These are phyloP conservation scores for Plectropomus leopardus DNA, from an alignment of 2,113 vertebrate genomes.

Conservation along the genomic window DNA sequence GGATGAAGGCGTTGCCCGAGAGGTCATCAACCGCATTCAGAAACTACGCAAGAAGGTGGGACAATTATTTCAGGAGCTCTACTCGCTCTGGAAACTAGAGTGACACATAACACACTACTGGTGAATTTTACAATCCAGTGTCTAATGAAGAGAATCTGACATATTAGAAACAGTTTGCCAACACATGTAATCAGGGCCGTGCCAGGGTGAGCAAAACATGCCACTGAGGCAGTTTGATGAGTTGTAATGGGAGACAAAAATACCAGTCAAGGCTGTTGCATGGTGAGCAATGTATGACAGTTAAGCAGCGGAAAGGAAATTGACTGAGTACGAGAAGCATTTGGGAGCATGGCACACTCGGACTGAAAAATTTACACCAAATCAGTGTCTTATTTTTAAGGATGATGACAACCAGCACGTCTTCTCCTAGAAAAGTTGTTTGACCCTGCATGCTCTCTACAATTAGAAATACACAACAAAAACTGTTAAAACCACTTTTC, in stretches of 20 bases:
- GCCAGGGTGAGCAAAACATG: conserved; percentile 36
- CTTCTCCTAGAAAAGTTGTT: background rate
- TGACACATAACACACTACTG: conserved; percentile 58
- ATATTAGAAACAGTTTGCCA: conserved; percentile 33
- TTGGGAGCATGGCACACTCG: background rate
- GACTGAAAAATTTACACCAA: background rate
- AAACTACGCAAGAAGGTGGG: conserved; percentile 98
- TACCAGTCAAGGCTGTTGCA: background rate
- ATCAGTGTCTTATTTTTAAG: background rate
- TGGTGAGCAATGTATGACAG: background rate
- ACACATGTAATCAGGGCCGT: conserved; percentile 28
- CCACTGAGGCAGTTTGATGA: conserved; percentile 1
- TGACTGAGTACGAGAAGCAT: background rate
- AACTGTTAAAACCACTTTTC: background rate
- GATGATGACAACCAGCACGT: background rate
- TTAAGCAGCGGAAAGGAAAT: background rate
- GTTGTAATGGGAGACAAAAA: background rate
- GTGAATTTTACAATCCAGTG: conserved; percentile 66
- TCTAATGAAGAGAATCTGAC: conserved; percentile 53
- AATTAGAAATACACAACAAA: background rate
- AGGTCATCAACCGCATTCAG: conserved; percentile 99
- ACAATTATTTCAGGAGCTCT: conserved; percentile 44
- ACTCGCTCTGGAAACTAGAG: conserved; percentile 32
- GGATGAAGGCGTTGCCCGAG: conserved; percentile 95
- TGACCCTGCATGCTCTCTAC: background rate